Evolutionary conservation across 2,888 invertebrate species (phyloP).

Genomic region (Drosophila helvetica): DNA sequence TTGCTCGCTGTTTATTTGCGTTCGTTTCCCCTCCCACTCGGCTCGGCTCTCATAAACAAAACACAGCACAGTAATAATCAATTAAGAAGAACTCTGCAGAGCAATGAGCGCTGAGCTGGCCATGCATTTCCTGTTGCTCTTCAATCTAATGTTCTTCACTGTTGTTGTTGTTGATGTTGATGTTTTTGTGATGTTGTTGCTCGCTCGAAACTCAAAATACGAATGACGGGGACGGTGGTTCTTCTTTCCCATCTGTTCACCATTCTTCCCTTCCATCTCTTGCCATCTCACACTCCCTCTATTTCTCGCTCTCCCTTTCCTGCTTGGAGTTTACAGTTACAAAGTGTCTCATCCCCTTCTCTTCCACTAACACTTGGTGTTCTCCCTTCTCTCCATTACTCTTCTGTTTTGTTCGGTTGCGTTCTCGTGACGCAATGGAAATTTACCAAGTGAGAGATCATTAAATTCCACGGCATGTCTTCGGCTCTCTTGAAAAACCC

Average conservation of each 20-base stretch:
- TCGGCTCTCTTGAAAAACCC: neutral
- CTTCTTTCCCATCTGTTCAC: neutral
- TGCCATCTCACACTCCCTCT: neutral
- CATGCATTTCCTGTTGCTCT: conserved; percentile 22
- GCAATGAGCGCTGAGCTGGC: neutral
- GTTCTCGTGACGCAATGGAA: conserved; percentile 27
- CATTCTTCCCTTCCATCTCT: neutral
- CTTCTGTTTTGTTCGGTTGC: neutral
- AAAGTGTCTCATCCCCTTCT: conserved; percentile 14
- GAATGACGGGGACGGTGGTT: conserved; percentile 11
- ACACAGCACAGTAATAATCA: conserved; percentile 20
- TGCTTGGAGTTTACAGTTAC: conserved; percentile 19
- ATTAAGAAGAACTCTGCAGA: conserved; percentile 4
- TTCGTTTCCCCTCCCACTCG: neutral
- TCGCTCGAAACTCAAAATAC: conserved; percentile 2
- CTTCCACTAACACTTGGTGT: conserved; percentile 14
- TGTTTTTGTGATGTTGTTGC: conserved; percentile 23
- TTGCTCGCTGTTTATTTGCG: conserved; percentile 11
- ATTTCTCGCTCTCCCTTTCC: conserved; percentile 2
- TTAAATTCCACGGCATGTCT: conserved; percentile 23
- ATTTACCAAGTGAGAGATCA: conserved; percentile 31
- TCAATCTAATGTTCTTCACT: neutral
- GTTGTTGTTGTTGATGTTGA: no score
- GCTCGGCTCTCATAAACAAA: conserved; percentile 19
- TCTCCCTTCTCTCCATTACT: conserved; percentile 20